Evolutionary conservation across 2,113 vertebrate species (phyloP), one percentile per base, ranked within the genome.

Genomic region (Lipophrys pholis): DNA sequence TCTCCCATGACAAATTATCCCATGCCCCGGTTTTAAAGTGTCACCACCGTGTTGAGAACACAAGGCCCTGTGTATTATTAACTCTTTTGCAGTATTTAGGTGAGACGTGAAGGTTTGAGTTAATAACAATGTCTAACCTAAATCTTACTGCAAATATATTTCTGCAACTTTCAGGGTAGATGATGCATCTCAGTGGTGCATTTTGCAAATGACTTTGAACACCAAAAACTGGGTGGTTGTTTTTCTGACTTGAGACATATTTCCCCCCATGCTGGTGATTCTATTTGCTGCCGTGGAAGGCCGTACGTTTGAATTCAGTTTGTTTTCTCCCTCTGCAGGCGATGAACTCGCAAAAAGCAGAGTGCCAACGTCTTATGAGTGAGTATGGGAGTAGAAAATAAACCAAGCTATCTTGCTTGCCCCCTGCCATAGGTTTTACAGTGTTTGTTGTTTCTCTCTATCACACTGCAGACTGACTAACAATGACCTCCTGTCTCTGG

Each of bases 401-500:
- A 38, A 60, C 12, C 14, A 6, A n/a, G 7, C 11, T 43, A 63
- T 49, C 2, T 59, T 38, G 11, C 49, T 17, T 41, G 8, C 16
- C 48, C 48, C 21, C 7, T 51, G 43, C 6, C 21, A 45, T 5
- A 41, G 8, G 11, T 35, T 11, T 36, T 50, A 52, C 40, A 45
- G 11, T 45, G 11, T 45, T 12, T 45, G 11, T 45, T 12, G 41
- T 42, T 42, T 30, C 21, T 30, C 2, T 30, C 21, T 2, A 30
- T 30, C 21, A 2, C 21, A 30, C 21, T 30, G 40, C 87, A 98
- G 95, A 75, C 94, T 95, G 89, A 93, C 92, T 16, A 96, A 91
- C 92, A 96, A 89, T 76, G 96, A 98, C 80, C 94, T 99, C 35
- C 92, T 98, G 64, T 97, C 96, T 70, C 94, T 97, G 95, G 97